phyloP scores from a whole-genome alignment of 2,113 vertebrate genomes.

The Stigmatopora nigra region DNA sequence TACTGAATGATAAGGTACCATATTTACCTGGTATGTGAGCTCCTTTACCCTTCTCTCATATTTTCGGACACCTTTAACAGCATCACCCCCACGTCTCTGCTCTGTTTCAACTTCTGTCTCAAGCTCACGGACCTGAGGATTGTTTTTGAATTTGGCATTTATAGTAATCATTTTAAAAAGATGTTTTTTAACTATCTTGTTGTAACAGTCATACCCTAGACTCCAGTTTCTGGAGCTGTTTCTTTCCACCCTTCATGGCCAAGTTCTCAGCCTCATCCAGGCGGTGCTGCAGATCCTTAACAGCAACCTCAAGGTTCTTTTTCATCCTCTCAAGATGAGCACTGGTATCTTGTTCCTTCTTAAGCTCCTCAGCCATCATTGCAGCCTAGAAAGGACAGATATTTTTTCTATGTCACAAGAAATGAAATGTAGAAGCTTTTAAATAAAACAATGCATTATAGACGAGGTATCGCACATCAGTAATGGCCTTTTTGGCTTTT shows the following conservation, averaged over 20 bases:
- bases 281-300: constrained; percentile 75
- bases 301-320: constrained; percentile 83
- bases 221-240: constrained; percentile 80
- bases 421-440: neutral
- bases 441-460: neutral
- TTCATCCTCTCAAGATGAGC: constrained; percentile 90
- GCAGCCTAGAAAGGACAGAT: constrained; percentile 61
- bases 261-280: constrained; percentile 85
- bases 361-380: constrained; percentile 82
- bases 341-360: constrained; percentile 84
- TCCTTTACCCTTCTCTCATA: constrained; percentile 65
- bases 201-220: constrained; percentile 56
- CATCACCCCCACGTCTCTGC: constrained; percentile 55
- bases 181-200: neutral
- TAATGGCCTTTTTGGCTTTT: constrained; percentile 92
- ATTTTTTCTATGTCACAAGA: neutral
- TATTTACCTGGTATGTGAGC: constrained; percentile 55
- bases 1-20: neutral
- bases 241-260: constrained; percentile 80
- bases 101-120: constrained; percentile 49
- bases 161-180: neutral
- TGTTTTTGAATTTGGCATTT: neutral
- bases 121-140: constrained; percentile 51
- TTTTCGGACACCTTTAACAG: constrained; percentile 59
- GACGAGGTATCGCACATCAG: constrained; percentile 58